Evolutionary conservation across 2,113 vertebrate genomes (phyloP), one percentile per base, ranked within the genome.

Genomic region (Sialia sialis): DNA sequence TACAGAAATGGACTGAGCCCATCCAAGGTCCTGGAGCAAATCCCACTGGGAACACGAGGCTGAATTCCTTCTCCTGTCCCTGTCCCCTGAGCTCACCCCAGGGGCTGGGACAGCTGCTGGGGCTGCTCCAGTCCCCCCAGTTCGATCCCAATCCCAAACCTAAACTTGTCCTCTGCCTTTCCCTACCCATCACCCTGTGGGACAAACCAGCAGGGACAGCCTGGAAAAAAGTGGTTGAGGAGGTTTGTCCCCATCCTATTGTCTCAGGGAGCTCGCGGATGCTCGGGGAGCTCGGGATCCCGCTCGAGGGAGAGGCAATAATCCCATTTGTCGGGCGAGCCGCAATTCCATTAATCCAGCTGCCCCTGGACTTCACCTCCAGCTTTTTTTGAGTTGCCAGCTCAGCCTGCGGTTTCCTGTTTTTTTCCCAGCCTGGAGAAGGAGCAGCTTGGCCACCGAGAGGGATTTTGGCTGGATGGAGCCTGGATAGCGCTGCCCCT

Each of bases 121-220:
- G 25, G 52, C 30, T 30, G 39, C 32, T 64, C 63, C 58, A 0
- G 0, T 1, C 9, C 60, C 14, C 41, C 14, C 11, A 0, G 0
- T 22, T 7, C 1, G 6, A 16, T 46, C 26, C 93, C 69, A 27
- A 10, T n/a, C 39, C 63, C 16, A 1, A 73, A 73, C 0, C 51
- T 86, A 38, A 51, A 16, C 64, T 67, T 13, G 34, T 89, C 56
- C 67, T 80, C 11, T 48, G 70, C 55, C 75, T 46, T 38, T n/a
- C 78, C 66, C 69, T 63, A 18, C 58, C 69, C 41, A 3, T 23
- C 68, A 2, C 48, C 34, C 27, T 36, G 30, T 34, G 82, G 82
- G 23, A 56, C 7, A 29, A 74, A 55, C 29, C 41, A 55, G 46
- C 56, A 6, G 2, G 2, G 55, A 6, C 36, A 43, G 26, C 30